Evolutionary conservation across 2,797 vertebrate species (phyloP).

Genomic region (Phoxinus dragarum): DNA sequence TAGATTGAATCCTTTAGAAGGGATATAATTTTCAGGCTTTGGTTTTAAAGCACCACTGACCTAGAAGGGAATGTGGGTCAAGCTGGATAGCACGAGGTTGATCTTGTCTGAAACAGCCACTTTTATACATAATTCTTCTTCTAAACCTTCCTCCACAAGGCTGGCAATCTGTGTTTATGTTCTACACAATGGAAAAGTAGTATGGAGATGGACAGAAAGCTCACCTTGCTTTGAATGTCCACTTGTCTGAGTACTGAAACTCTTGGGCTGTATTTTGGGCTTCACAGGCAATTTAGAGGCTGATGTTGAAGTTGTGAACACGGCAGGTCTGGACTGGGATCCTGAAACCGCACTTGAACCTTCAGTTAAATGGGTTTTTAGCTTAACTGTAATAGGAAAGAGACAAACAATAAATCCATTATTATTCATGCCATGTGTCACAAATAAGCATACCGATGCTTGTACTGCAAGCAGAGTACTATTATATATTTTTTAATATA

Average conservation of each 20-base stretch:
- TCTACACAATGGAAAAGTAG: neutral
- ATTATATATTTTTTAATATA: neutral
- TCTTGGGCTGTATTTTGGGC: slow-evolving; percentile 66
- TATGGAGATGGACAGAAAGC: slow-evolving; percentile 32
- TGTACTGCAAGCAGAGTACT: neutral
- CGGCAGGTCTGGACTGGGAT: slow-evolving; percentile 67
- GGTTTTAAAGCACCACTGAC: slow-evolving; percentile 29
- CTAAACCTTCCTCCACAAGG: neutral
- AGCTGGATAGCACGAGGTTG: slow-evolving; percentile 6
- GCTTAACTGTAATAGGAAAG: slow-evolving; percentile 60
- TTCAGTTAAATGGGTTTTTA: slow-evolving; percentile 56
- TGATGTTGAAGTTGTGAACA: slow-evolving; percentile 59
- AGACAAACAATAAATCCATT: neutral
- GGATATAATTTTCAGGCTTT: slow-evolving; percentile 4
- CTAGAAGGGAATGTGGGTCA: slow-evolving; percentile 39
- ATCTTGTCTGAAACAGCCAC: slow-evolving; percentile 1
- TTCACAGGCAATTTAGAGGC: slow-evolving; percentile 77
- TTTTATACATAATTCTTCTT: neutral
- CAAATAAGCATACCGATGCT: neutral
- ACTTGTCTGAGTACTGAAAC: slow-evolving; percentile 67
- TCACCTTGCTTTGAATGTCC: slow-evolving; percentile 78
- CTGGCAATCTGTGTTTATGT: neutral
- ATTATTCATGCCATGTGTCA: neutral
- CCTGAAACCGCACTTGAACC: slow-evolving; percentile 39
- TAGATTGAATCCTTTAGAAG: slow-evolving; percentile 11